A percentile compares a stretch with the other conserved stretches of the same genome.
These are phyloP conservation scores for Paradoxurus hermaphroditus DNA, from an alignment of 2,113 vertebrate species.

Conservation along the genomic window DNA sequence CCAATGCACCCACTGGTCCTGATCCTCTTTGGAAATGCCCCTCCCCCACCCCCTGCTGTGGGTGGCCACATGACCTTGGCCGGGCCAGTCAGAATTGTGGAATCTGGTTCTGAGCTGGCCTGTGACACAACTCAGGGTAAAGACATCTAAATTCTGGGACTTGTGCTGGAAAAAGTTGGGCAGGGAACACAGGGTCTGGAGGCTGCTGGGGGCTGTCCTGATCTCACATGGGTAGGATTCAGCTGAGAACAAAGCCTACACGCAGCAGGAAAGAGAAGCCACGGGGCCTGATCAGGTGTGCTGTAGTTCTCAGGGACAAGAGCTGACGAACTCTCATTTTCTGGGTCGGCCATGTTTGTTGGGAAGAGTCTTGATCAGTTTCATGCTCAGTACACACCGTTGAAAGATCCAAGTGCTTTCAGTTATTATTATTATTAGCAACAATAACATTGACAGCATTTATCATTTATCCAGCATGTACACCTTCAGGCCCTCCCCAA, in stretches of 20 bases:
- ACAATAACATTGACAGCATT: too few relatives aligned
- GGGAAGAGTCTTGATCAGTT: background rate
- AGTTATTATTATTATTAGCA: background rate
- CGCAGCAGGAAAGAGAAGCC: too few relatives aligned
- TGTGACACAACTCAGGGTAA: background rate
- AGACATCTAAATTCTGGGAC: background rate
- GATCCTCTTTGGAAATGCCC: background rate
- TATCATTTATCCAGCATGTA: background rate
- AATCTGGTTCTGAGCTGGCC: background rate
- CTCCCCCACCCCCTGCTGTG: accelerated
- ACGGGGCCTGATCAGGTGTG: background rate
- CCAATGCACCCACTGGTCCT: too few relatives aligned
- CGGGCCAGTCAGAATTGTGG: background rate
- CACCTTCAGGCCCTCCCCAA: too few relatives aligned
- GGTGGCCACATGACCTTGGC: background rate
- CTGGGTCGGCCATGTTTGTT: background rate
- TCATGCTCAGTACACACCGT: background rate
- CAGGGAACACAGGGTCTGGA: background rate
- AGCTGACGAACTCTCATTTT: background rate
- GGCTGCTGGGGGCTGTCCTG: background rate
- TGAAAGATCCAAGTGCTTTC: background rate
- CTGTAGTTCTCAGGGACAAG: background rate
- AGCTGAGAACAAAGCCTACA: background rate
- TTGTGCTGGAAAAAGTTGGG: background rate
- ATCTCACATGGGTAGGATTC: background rate